Evolutionary conservation across 2,888 invertebrate genomes (phyloP).

Genomic region (Antitype chi): DNA sequence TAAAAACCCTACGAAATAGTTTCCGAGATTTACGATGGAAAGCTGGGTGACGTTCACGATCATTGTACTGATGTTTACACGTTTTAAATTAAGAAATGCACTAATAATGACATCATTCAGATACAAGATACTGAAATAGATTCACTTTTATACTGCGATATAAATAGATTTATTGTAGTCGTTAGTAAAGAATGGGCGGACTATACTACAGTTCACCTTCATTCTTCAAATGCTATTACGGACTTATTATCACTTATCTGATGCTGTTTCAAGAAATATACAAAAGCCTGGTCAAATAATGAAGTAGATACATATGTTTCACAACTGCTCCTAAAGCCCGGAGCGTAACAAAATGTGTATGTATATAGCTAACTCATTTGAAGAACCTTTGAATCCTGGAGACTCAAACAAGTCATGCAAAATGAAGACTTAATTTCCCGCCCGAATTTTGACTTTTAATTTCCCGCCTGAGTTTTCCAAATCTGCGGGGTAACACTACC

Average conservation of each 20-base stretch:
- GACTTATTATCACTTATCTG: background rate
- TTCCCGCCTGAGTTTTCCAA: background rate
- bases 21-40: slow-evolving; percentile 3
- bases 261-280: background rate
- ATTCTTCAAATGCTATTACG: slow-evolving; percentile 14
- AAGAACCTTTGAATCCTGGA: background rate
- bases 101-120: slow-evolving; percentile 54
- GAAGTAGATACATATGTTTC: background rate
- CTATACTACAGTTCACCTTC: slow-evolving; percentile 13
- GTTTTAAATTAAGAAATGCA: slow-evolving; percentile 50
- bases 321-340: background rate
- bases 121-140: slow-evolving; percentile 55
- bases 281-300: background rate
- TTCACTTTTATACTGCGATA: slow-evolving; percentile 48
- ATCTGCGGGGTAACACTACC: no score
- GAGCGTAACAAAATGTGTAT: background rate
- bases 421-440: background rate
- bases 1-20: slow-evolving; percentile 2
- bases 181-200: slow-evolving; percentile 35
- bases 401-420: background rate
- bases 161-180: slow-evolving; percentile 56
- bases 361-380: background rate
- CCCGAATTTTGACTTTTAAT: background rate
- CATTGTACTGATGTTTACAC: slow-evolving; percentile 33
- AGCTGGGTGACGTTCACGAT: slow-evolving; percentile 5